Conservation (phyloP, 2,113 vertebrate genomes). For the Rhizomys pruinosus region DNA sequence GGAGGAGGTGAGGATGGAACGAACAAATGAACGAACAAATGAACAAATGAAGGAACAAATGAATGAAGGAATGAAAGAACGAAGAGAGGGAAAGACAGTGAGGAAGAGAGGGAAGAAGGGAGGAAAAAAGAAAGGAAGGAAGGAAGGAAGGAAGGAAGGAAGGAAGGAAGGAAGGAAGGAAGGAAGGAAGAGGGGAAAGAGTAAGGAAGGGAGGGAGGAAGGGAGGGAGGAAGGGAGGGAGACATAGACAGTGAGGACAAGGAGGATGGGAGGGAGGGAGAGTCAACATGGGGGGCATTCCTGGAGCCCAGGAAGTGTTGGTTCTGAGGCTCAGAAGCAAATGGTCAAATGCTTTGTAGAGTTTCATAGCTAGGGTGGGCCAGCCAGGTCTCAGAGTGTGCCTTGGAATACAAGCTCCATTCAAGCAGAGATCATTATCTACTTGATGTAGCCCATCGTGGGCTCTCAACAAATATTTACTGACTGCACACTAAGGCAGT, state of each 20-base stretch:
- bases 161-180: not conserved
- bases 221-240: too few species aligned
- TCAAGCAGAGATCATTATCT: accelerated
- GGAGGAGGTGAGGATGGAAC: not conserved
- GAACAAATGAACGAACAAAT: not conserved
- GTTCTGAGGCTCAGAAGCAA: accelerated
- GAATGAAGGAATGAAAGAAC: too few species aligned
- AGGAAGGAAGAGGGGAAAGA: not conserved
- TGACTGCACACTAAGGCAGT: accelerated
- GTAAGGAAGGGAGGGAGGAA: too few species aligned
- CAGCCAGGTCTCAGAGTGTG: accelerated
- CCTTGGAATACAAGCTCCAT: accelerated
- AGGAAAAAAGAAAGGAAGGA: not conserved
- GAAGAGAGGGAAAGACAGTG: too few species aligned
- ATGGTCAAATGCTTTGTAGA: not conserved
- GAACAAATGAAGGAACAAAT: too few species aligned
- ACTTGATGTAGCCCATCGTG: accelerated
- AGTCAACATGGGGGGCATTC: accelerated
- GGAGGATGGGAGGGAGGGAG: too few species aligned
- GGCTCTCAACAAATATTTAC: not conserved
- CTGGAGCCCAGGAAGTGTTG: not conserved
- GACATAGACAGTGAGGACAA: not conserved
- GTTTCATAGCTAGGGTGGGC: not conserved
- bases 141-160: not conserved
- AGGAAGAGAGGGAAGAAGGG: not conserved